Evolutionary conservation across 2,888 invertebrate genomes (phyloP).

Genomic region (Globia sparganii): DNA sequence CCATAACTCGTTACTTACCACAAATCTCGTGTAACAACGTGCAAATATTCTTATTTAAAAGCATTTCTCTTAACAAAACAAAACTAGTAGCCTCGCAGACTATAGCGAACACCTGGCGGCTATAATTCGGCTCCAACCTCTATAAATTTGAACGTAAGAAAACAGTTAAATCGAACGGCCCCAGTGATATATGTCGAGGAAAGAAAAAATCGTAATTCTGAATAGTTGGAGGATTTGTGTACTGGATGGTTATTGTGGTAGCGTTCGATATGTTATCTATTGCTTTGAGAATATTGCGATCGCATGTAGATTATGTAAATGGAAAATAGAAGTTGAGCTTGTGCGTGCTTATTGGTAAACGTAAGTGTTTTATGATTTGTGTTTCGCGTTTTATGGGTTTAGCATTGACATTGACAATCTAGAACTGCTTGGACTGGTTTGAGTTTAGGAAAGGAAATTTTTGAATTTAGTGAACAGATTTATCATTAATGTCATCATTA

Average conservation of each 20-base stretch:
- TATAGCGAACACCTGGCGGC: conserved; percentile 72
- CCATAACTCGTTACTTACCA: not conserved
- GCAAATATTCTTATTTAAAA: conserved; percentile 54
- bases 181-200: conserved; percentile 80
- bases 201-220: conserved; percentile 81
- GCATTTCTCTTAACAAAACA: conserved; percentile 62
- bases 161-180: conserved; percentile 88
- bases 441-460: not conserved
- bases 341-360: conserved; percentile 5
- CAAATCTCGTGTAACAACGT: not conserved
- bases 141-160: conserved; percentile 86
- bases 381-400: not conserved
- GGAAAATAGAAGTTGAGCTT: conserved; percentile 2
- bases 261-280: conserved; percentile 50
- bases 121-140: conserved; percentile 75
- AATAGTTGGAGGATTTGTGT: conserved; percentile 69
- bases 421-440: not conserved
- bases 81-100: conserved; percentile 60
- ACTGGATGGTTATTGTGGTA: conserved; percentile 56
- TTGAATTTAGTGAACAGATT: not conserved
- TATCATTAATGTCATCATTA: no score
- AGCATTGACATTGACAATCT: not conserved
- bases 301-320: conserved; percentile 37
- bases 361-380: conserved; percentile 12
- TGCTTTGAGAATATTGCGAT: conserved; percentile 39